Evolutionary conservation across 2,888 invertebrate species (phyloP), one percentile per base, ranked within the genome.

Genomic region (Apodemia mormo): DNA sequence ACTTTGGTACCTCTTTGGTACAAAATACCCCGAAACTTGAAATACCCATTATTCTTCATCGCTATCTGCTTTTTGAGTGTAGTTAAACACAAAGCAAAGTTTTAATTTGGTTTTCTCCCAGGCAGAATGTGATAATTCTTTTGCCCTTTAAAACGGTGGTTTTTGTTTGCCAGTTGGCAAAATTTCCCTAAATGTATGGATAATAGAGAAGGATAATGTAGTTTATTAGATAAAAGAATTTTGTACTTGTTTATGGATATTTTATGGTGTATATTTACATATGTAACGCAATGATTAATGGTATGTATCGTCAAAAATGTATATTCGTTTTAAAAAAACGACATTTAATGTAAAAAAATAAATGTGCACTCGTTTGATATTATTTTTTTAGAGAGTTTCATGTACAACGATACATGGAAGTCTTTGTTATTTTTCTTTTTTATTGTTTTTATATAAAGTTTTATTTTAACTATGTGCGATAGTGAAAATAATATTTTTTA

Each of bases 21-120:
- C 89, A 94, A 65, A 82, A 94, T 8, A 95, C 95, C 0, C 87
- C 92, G 29, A 88, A 93, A 52, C 89, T 96, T 45, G 96, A 95
- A 66, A 80, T 97, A 45, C 96, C 97, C 0, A 92, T 88, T 71
- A 94, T 94, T 66, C 89, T 97, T 67, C 95, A 95, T 74, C 94
- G 95, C 76, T 96, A 96, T 79, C 86, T 97, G 56, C 90, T 96
- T 67, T 96, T 96, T 82, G 95, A 96, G 76, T 95, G 94, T 77
- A 91, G 94, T 80, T 94, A 94, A 91, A 84, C 64, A 22, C 52
- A 22, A 66, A 65, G 69, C 73, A 75, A 78, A 80, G 12, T 5
- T 74, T 76, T 80, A 69, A 71, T 61, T 70, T 76, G 68, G 49
- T 37, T 30, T 76, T 74, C 71, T 68, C 40, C 72, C 64, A 58